Percentiles rank a stretch among this genome's conserved stretches.
Conservation (phyloP, 2,888 invertebrate genomes). For the Saturnia japonica region DNA sequence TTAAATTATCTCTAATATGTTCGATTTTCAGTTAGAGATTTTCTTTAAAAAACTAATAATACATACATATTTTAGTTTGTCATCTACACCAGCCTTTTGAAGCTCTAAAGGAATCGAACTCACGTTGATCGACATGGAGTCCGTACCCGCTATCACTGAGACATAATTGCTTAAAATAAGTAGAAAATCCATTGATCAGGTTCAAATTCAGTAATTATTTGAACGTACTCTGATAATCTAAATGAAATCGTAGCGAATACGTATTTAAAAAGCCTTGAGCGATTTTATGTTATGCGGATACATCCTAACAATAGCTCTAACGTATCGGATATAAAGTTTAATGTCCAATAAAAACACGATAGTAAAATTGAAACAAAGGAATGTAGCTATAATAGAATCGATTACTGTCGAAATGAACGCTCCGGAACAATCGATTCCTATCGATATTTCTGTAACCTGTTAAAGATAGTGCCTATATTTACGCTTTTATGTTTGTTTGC, state of each 20-base stretch:
- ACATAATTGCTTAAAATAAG: too few species aligned
- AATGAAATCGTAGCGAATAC: slow-evolving; percentile 31
- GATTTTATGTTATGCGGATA: slow-evolving; percentile 18
- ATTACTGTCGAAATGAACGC: slow-evolving; percentile 53
- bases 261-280: slow-evolving; percentile 39
- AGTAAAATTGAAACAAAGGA: slow-evolving; percentile 53
- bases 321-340: slow-evolving; percentile 27
- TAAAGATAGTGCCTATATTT: slow-evolving; percentile 6
- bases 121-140: too few species aligned
- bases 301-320: slow-evolving; percentile 27
- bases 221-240: slow-evolving; percentile 25
- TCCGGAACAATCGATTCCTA: background rate
- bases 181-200: background rate
- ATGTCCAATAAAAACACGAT: slow-evolving; percentile 29
- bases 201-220: background rate
- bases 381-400: slow-evolving; percentile 48
- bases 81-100: too few species aligned
- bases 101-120: too few species aligned
- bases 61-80: too few species aligned
- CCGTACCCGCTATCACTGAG: too few species aligned
- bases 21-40: too few species aligned
- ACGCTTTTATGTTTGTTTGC: background rate
- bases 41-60: too few species aligned
- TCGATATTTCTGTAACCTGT: background rate
- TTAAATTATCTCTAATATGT: too few species aligned